phyloP scores from a whole-genome alignment of 1,140 invertebrate species.

The Leptinotarsa defecta region DNA sequence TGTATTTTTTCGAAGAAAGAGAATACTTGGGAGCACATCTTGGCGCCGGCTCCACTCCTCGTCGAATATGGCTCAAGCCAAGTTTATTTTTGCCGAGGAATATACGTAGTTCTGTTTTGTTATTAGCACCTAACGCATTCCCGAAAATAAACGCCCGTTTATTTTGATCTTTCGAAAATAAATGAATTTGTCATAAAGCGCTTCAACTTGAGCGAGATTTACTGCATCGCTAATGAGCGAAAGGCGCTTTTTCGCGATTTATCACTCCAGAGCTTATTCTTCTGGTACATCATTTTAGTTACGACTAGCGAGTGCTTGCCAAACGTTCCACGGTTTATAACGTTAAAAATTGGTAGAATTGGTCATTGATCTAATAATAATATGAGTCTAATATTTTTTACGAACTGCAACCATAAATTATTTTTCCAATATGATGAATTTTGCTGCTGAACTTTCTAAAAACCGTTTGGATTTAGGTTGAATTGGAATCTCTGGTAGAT shows the following conservation, averaged over 20 bases:
- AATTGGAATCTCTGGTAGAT: no score
- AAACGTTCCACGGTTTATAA: background rate
- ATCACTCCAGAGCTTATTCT: background rate
- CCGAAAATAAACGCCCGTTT: background rate
- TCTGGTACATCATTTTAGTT: background rate
- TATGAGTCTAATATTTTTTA: no score
- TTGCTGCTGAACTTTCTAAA: no score
- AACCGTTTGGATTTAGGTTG: no score
- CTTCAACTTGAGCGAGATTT: background rate
- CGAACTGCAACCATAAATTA: no score
- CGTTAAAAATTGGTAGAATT: no score
- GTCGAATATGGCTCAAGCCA: background rate
- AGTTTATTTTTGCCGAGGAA: background rate
- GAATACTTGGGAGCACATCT: background rate
- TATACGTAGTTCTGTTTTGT: conserved; percentile 6
- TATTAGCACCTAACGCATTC: background rate
- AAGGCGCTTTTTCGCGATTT: background rate
- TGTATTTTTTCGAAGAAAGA: no score
- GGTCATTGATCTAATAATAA: no score
- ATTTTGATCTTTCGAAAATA: background rate
- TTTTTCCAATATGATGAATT: no score
- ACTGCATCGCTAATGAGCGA: background rate
- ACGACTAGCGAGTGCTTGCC: background rate
- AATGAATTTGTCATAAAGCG: conserved; percentile 1
- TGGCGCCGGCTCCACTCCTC: background rate